phyloP scores from a whole-genome alignment of 2,888 invertebrate genomes.

The Hylaea fasciaria region DNA sequence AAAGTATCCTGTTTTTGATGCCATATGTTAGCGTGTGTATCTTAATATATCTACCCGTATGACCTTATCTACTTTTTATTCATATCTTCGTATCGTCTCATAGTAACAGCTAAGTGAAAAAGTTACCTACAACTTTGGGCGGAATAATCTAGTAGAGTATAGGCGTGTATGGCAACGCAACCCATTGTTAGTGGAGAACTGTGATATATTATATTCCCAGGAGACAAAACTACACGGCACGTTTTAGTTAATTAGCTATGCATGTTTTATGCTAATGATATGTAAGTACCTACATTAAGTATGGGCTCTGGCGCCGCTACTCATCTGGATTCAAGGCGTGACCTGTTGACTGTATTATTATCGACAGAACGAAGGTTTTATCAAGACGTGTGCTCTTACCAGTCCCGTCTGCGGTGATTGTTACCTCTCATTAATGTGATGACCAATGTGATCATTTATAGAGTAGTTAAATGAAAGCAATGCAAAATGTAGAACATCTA shows the following conservation, averaged over 20 bases:
- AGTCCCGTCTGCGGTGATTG: slow-evolving; percentile 26
- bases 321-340: slow-evolving; percentile 70
- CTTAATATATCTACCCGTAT: too few species aligned
- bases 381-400: slow-evolving; percentile 39
- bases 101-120: too few species aligned
- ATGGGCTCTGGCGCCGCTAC: slow-evolving; percentile 65
- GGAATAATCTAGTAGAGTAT: background rate
- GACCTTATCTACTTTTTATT: too few species aligned
- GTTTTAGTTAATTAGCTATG: slow-evolving; percentile 69
- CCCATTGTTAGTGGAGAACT: slow-evolving; percentile 13
- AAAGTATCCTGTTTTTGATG: too few species aligned
- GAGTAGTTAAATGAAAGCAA: too few species aligned
- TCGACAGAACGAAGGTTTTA: slow-evolving; percentile 41
- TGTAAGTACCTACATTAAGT: slow-evolving; percentile 35
- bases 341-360: slow-evolving; percentile 39
- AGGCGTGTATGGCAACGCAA: slow-evolving; percentile 18
- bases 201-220: slow-evolving; percentile 23
- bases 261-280: slow-evolving; percentile 56
- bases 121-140: too few species aligned
- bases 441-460: slow-evolving; percentile 12
- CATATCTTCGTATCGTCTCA: too few species aligned
- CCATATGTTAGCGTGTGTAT: too few species aligned
- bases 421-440: too few species aligned
- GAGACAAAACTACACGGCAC: slow-evolving; percentile 48
- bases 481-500: too few species aligned